phyloP scores from a whole-genome alignment of 2,888 invertebrate genomes.

The Gnatocerus cornutus region DNA sequence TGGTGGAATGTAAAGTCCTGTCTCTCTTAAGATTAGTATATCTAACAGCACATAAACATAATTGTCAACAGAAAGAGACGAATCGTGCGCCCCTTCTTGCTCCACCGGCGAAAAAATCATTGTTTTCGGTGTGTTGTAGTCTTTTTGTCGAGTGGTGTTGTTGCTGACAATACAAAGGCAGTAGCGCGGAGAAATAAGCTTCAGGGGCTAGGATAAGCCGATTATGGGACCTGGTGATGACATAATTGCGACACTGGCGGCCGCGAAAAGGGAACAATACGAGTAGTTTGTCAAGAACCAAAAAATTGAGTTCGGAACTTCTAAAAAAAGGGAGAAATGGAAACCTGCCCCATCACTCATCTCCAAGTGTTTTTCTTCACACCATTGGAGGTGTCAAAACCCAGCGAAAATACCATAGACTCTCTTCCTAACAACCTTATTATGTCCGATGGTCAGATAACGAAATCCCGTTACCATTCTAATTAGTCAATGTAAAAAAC shows the following conservation, averaged over 20 bases:
- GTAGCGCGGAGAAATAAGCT: slow-evolving; percentile 8
- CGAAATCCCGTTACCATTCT: slow-evolving; percentile 7
- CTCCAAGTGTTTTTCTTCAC: not conserved
- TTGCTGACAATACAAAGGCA: slow-evolving; percentile 31
- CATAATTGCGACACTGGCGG: slow-evolving; percentile 45
- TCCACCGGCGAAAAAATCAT: slow-evolving; percentile 22
- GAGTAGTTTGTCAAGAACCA: too few relatives aligned
- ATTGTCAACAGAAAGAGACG: slow-evolving; percentile 40
- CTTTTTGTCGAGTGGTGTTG: slow-evolving; percentile 16
- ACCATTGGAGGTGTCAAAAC: slow-evolving; percentile 1
- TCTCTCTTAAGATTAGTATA: slow-evolving; percentile 60
- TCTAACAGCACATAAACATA: slow-evolving; percentile 62
- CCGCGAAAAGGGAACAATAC: slow-evolving; percentile 3
- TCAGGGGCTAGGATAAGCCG: slow-evolving; percentile 33
- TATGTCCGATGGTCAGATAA: slow-evolving; percentile 1
- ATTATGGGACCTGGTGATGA: slow-evolving; percentile 34
- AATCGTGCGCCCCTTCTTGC: slow-evolving; percentile 6
- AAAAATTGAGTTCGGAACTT: too few relatives aligned
- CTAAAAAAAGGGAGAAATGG: too few relatives aligned
- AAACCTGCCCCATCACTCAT: not conserved
- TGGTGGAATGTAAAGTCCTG: slow-evolving; percentile 61
- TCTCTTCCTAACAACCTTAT: slow-evolving; percentile 1
- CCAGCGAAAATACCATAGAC: slow-evolving; percentile 2
- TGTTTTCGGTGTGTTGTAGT: slow-evolving; percentile 15
- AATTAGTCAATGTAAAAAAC: not conserved